Conservation (phyloP, 2,888 invertebrate species). For the Dinocampus coccinellae region DNA sequence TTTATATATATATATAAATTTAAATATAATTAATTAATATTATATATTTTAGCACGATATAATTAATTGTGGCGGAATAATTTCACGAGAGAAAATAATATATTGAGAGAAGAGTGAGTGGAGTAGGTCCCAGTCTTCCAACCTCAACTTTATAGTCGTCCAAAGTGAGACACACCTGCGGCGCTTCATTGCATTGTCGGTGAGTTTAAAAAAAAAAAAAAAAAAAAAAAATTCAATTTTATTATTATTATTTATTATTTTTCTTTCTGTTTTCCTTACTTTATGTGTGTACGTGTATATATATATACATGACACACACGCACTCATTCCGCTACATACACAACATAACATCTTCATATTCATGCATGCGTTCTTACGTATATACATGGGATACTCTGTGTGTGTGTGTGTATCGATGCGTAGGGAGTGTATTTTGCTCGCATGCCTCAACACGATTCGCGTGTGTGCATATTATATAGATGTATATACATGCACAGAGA, state of each 20-base stretch:
- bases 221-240: too few species aligned
- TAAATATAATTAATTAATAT: background rate
- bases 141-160: conserved; percentile 33
- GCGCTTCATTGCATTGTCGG: conserved; percentile 59
- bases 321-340: background rate
- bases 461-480: conserved; percentile 28
- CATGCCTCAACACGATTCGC: conserved; percentile 12
- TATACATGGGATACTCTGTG: background rate
- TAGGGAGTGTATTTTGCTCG: conserved; percentile 26
- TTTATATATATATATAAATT: background rate
- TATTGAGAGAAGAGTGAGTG: background rate
- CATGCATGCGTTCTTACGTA: background rate
- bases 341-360: conserved; percentile 7
- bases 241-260: too few species aligned
- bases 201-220: too few species aligned
- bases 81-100: background rate
- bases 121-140: conserved; percentile 4
- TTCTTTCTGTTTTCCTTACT: conserved; percentile 1
- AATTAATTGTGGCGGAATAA: background rate
- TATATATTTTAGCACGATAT: background rate
- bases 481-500: conserved; percentile 20
- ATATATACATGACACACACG: conserved; percentile 36
- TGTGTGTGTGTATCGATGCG: conserved; percentile 34
- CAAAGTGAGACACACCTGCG: conserved; percentile 54
- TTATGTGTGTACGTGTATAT: conserved; percentile 41